Evolutionary conservation across 2,888 invertebrate genomes (phyloP).

Genomic region (Caradrina kadenii): DNA sequence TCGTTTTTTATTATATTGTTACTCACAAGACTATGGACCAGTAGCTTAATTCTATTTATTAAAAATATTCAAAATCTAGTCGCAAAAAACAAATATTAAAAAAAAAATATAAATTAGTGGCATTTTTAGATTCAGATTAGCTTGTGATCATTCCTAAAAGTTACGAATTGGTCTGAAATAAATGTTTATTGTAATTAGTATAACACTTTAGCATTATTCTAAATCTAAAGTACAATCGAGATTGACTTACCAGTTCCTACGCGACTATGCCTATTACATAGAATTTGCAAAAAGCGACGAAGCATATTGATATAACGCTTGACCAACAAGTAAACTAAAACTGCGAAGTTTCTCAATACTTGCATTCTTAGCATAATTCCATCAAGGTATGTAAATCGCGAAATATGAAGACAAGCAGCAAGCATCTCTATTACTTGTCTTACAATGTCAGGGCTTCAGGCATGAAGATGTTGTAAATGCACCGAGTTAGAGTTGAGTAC

Average conservation of each 20-base stretch:
- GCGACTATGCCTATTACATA: neutral
- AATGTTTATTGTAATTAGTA: neutral
- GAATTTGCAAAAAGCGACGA: neutral
- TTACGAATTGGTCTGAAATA: no score
- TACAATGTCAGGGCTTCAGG: constrained; percentile 23
- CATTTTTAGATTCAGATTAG: no score
- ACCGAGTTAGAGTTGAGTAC: constrained; percentile 39
- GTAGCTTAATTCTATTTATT: no score
- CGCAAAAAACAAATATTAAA: no score
- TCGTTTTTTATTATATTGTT: no score
- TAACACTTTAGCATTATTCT: neutral
- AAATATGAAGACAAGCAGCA: constrained; percentile 2
- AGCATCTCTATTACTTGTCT: constrained; percentile 28
- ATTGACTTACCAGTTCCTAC: no score
- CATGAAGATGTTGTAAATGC: constrained; percentile 33
- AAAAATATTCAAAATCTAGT: no score
- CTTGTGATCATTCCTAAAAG: no score
- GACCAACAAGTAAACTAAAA: neutral
- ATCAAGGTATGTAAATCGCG: constrained; percentile 13
- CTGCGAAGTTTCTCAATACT: constrained; percentile 5
- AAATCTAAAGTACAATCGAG: neutral
- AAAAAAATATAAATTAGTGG: no score
- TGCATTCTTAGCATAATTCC: neutral
- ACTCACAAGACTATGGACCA: no score
- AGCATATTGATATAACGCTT: neutral